Conservation (phyloP, 1,140 invertebrate genomes). For the Rhizoglyphus robini region DNA sequence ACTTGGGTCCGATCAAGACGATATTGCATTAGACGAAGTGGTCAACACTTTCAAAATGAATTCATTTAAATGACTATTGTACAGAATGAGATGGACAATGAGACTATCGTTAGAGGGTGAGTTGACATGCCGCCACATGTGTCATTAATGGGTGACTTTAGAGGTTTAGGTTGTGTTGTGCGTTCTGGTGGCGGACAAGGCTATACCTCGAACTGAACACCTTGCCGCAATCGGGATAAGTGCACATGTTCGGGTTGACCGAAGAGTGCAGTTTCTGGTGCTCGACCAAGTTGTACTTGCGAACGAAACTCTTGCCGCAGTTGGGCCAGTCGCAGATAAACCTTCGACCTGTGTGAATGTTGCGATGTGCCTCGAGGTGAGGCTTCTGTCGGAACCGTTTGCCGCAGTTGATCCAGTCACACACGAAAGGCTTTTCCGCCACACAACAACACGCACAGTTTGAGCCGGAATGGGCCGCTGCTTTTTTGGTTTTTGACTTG, state of each 20-base stretch:
- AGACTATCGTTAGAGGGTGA: no score
- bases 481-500: neutral
- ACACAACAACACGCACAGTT: constrained; percentile 3
- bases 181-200: constrained; percentile 14
- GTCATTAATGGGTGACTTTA: no score
- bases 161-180: constrained; percentile 14
- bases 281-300: constrained; percentile 15
- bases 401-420: constrained; percentile 8
- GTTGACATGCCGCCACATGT: no score
- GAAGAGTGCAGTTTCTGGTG: constrained; percentile 15
- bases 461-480: neutral
- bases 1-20: no score
- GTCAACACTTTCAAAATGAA: no score
- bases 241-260: constrained; percentile 12
- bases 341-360: constrained; percentile 10
- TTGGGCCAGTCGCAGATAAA: constrained; percentile 15
- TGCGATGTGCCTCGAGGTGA: constrained; percentile 12
- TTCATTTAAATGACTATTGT: no score
- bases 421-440: constrained; percentile 6
- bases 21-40: no score
- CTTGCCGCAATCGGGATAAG: constrained; percentile 16
- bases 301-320: constrained; percentile 16
- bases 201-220: constrained; percentile 16
- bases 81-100: no score
- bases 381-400: constrained; percentile 19